Evolutionary conservation across 2,888 invertebrate species (phyloP).

Genomic region (Acrobasis repandana): DNA sequence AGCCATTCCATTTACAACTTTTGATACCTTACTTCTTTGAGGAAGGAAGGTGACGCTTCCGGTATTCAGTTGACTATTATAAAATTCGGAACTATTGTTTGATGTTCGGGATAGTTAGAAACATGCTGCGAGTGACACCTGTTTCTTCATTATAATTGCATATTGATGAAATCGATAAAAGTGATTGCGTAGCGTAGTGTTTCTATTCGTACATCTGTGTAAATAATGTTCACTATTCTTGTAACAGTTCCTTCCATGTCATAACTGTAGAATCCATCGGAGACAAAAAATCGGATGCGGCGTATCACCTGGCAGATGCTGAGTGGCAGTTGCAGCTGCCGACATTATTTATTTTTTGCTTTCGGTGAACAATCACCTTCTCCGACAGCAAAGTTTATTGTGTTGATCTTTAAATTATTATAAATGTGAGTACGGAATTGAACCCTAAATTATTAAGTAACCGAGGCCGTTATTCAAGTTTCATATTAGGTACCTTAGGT

Average conservation of each 20-base stretch:
- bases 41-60: conserved; percentile 56
- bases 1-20: background rate
- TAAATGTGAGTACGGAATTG: background rate
- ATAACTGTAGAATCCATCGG: background rate
- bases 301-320: conserved; percentile 41
- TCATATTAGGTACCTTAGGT: background rate
- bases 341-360: conserved; percentile 37
- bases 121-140: no score
- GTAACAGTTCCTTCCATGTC: background rate
- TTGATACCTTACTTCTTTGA: conserved; percentile 34
- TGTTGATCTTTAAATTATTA: background rate
- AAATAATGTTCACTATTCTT: background rate
- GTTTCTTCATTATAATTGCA: no score
- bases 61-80: conserved; percentile 40
- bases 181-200: background rate
- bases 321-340: conserved; percentile 65
- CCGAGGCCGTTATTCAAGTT: conserved; percentile 8
- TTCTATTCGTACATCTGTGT: background rate
- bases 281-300: conserved; percentile 23
- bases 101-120: no score
- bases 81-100: background rate
- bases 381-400: conserved; percentile 24
- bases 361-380: conserved; percentile 29
- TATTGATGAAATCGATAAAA: background rate
- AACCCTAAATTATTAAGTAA: background rate